Evolutionary conservation across 2,113 vertebrate species (phyloP), one percentile per base, ranked within the genome.

Genomic region (Microcebus tavaratra): DNA sequence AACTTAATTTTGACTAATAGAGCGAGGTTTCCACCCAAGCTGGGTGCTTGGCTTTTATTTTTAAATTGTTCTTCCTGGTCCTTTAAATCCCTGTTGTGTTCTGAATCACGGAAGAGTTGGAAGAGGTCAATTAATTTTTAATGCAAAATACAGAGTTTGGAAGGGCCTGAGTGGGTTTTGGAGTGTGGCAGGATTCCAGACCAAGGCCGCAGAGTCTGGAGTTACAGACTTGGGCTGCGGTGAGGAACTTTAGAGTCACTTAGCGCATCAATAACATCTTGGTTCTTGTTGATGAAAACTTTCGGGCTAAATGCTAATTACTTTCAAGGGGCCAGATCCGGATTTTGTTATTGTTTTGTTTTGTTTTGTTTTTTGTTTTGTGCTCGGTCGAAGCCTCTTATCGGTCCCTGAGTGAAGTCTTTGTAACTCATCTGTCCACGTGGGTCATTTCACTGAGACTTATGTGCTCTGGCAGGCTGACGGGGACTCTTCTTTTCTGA

Each of bases 51-150:
- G 53, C 57, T 98, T 96, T 95, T 98, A 70, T 96, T 98, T 98
- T 98, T 97, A 88, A 96, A 95, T 82, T 7, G 4, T 96, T 76
- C 94, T 21, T 93, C 50, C 68, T 87, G 67, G 97, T 73, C 63
- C 59, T 97, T 97, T 91, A 94, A 91, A 98, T 96, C 31, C 42
- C 95, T 94, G 15, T 29, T 93, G 90, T 27, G 57, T 96, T 94
- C 75, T 87, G 12, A 14, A 75, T 80, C 86, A 67, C 59, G 17
- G 72, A 94, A 93, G 87, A 96, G 85, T 89, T 92, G 76, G 88
- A 96, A 90, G 94, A 96, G 75, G 48, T 73, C 78, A 95, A 98
- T 96, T 96, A 95, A 88, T 98, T 98, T 98, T 97, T 97, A 97
- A 97, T 96, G 96, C 90, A 93, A 94, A 83, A 90, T 68, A 86